Evolutionary conservation across 2,888 invertebrate genomes (phyloP).

Genomic region (Cosmia pyralina): DNA sequence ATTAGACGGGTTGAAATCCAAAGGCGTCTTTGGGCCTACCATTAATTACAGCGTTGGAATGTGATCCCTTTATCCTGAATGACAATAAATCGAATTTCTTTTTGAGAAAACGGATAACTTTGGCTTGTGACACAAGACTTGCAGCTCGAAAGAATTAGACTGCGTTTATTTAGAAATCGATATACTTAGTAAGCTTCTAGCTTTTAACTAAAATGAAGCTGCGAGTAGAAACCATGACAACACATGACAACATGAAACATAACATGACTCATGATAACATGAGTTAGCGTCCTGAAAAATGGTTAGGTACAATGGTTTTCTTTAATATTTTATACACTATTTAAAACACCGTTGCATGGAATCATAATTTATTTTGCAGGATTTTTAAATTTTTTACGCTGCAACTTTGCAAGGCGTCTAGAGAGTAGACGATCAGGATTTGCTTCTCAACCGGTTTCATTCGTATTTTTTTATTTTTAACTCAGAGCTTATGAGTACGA

Average conservation of each 20-base stretch:
- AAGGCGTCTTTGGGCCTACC: constrained; percentile 1
- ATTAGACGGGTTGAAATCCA: constrained; percentile 18
- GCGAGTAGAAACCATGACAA: too few relatives aligned
- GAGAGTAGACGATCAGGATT: constrained; percentile 44
- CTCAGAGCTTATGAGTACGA: neutral
- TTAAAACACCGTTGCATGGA: neutral
- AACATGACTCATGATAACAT: too few relatives aligned
- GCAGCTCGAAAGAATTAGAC: constrained; percentile 1
- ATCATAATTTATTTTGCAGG: neutral
- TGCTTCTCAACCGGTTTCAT: constrained; percentile 43
- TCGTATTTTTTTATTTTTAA: constrained; percentile 22
- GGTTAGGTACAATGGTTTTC: too few relatives aligned
- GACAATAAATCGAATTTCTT: constrained; percentile 30
- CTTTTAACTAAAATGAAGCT: neutral
- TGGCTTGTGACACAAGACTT: constrained; percentile 26
- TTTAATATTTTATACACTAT: neutral
- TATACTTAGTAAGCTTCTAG: too few relatives aligned
- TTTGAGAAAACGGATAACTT: neutral
- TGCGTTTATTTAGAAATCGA: neutral
- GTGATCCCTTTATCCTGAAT: constrained; percentile 39
- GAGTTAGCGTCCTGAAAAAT: neutral
- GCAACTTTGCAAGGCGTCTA: constrained; percentile 15
- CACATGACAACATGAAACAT: too few relatives aligned
- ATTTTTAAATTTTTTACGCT: constrained; percentile 17
- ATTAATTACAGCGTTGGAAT: constrained; percentile 35